phyloP scores from a whole-genome alignment of 2,888 invertebrate species.

The Drosophila siamana region DNA sequence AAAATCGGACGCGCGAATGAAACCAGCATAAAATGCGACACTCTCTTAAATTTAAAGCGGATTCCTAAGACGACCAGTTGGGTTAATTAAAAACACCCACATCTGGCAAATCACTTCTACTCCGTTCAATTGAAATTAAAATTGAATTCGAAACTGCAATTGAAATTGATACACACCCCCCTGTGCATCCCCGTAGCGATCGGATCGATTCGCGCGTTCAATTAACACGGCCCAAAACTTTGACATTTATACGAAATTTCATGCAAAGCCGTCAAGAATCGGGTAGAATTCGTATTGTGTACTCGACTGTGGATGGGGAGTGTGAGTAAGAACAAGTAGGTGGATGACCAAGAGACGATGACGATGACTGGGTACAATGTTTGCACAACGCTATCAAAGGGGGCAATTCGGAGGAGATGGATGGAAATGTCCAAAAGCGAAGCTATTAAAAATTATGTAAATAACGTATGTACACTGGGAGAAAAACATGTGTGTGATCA shows the following conservation, averaged over 20 bases:
- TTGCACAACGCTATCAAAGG: constrained; percentile 58
- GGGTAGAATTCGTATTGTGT: neutral
- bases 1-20: constrained; percentile 73
- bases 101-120: constrained; percentile 22
- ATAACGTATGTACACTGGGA: constrained; percentile 39
- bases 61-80: constrained; percentile 9
- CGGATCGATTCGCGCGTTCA: constrained; percentile 42
- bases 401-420: constrained; percentile 44
- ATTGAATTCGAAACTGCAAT: constrained; percentile 19
- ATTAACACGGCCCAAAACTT: constrained; percentile 36
- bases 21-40: constrained; percentile 61
- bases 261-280: constrained; percentile 33
- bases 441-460: constrained; percentile 78
- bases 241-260: constrained; percentile 36
- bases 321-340: constrained; percentile 11
- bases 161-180: constrained; percentile 44
- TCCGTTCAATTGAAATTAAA: neutral
- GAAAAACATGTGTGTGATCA: too few species aligned
- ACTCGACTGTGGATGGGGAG: neutral
- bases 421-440: constrained; percentile 36
- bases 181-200: constrained; percentile 16
- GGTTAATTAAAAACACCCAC: constrained; percentile 71
- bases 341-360: constrained; percentile 23
- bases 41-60: constrained; percentile 6
- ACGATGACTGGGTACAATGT: constrained; percentile 39